phyloP scores from a whole-genome alignment of 1,140 invertebrate genomes.

The Rhizoglyphus robini region DNA sequence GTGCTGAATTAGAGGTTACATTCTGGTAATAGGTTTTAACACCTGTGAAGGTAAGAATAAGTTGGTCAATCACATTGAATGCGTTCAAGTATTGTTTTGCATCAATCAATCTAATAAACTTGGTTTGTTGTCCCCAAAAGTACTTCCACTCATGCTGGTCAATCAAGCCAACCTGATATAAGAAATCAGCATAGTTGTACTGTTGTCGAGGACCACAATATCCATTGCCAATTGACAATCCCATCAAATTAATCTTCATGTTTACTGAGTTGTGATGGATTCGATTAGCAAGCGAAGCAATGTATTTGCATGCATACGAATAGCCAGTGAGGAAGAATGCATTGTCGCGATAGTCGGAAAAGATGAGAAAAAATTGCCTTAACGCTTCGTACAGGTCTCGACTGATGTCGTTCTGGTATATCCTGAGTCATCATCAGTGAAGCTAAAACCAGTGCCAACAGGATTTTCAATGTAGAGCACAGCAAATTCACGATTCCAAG shows the following conservation, averaged over 20 bases:
- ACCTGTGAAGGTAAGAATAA: conserved; percentile 29
- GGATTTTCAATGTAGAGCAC: conserved; percentile 72
- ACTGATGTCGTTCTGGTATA: conserved; percentile 23
- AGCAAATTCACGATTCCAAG: conserved; percentile 58
- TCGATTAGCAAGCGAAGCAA: conserved; percentile 57
- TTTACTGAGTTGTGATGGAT: conserved; percentile 43
- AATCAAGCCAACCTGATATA: conserved; percentile 63
- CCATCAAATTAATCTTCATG: conserved; percentile 33
- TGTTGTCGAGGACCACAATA: conserved; percentile 64
- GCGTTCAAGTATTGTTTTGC: conserved; percentile 47
- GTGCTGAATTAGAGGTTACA: too few species aligned
- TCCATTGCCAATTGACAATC: conserved; percentile 69
- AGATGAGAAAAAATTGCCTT: conserved; percentile 26
- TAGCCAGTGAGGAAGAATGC: conserved; percentile 29
- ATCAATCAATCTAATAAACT: conserved; percentile 44
- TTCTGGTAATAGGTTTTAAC: conserved; percentile 45
- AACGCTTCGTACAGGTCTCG: conserved; percentile 24
- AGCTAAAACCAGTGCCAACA: conserved; percentile 38
- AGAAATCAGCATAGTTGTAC: conserved; percentile 58
- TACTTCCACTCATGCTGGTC: conserved; percentile 40
- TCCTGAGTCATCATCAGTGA: conserved; percentile 26
- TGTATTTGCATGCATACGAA: conserved; percentile 43
- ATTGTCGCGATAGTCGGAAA: conserved; percentile 24
- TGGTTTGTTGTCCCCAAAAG: conserved; percentile 46
- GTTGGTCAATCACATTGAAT: conserved; percentile 40